These are phyloP conservation scores for Ochropacha duplaris DNA, from an alignment of 2,888 invertebrate species.

Conservation along the genomic window DNA sequence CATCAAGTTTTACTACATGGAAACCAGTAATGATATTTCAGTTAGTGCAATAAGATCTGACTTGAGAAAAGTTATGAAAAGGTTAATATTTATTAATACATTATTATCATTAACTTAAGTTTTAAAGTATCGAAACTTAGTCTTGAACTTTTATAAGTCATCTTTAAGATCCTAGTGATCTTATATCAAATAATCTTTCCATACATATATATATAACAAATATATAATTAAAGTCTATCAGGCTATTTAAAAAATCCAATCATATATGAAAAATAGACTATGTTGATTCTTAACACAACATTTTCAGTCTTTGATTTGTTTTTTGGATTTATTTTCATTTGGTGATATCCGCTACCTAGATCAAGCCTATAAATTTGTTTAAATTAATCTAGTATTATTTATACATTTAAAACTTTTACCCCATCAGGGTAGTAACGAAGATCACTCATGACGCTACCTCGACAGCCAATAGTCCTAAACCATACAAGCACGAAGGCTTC, in stretches of 20 bases:
- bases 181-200: too few species aligned
- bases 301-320: not conserved
- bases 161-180: too few species aligned
- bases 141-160: too few species aligned
- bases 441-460: slow-evolving; percentile 41
- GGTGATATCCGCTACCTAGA: not conserved
- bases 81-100: slow-evolving; percentile 47
- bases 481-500: slow-evolving; percentile 69
- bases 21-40: slow-evolving; percentile 87
- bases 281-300: not conserved
- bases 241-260: not conserved
- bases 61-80: slow-evolving; percentile 85
- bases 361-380: too few species aligned
- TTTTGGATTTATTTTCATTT: not conserved
- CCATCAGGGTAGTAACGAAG: slow-evolving; percentile 55
- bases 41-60: slow-evolving; percentile 88
- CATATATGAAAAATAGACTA: not conserved
- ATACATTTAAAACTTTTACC: not conserved
- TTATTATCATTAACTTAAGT: too few species aligned
- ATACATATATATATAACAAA: not conserved
- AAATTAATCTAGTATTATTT: too few species aligned
- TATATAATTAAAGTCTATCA: too few species aligned
- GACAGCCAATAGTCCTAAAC: slow-evolving; percentile 43
- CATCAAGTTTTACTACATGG: slow-evolving; percentile 88
- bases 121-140: too few species aligned